phyloP scores from a whole-genome alignment of 2,888 invertebrate genomes.

The Andrena hattorfiana region DNA sequence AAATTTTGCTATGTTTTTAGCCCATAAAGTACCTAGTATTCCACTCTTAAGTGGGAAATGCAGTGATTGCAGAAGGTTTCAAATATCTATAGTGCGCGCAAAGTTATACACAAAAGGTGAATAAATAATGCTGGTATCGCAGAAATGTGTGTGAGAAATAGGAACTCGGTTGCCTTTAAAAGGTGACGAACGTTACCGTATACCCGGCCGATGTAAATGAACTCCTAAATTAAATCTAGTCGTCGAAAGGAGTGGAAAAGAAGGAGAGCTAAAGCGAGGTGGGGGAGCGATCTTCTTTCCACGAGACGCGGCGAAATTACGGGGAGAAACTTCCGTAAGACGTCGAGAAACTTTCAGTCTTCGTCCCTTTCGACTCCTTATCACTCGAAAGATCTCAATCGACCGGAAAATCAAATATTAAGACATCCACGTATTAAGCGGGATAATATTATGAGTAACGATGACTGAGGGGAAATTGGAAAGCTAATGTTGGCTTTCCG shows the following conservation, averaged over 20 bases:
- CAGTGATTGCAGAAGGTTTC: too few species aligned
- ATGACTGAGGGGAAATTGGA: neutral
- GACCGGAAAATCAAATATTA: slow-evolving; percentile 18
- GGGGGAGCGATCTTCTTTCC: slow-evolving; percentile 22
- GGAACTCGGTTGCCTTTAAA: slow-evolving; percentile 18
- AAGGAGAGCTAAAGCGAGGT: neutral
- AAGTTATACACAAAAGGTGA: too few species aligned
- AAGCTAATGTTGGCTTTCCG: neutral
- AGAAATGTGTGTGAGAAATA: slow-evolving; percentile 1
- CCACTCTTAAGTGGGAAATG: too few species aligned
- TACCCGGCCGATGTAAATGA: slow-evolving; percentile 67
- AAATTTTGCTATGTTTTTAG: too few species aligned
- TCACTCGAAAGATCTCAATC: slow-evolving; percentile 35
- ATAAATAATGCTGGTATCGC: too few species aligned
- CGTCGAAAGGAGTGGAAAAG: slow-evolving; percentile 34
- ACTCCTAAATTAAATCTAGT: slow-evolving; percentile 75
- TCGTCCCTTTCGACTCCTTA: slow-evolving; percentile 33
- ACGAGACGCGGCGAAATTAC: slow-evolving; percentile 54
- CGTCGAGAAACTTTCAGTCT: slow-evolving; percentile 53
- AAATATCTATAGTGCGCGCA: too few species aligned
- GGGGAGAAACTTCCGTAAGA: slow-evolving; percentile 49
- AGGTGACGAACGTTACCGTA: slow-evolving; percentile 54
- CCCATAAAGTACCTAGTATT: too few species aligned
- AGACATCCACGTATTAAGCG: slow-evolving; percentile 1
- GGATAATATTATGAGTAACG: neutral